Conservation (phyloP, 1,140 invertebrate species). For the Bombus terrestris region DNA sequence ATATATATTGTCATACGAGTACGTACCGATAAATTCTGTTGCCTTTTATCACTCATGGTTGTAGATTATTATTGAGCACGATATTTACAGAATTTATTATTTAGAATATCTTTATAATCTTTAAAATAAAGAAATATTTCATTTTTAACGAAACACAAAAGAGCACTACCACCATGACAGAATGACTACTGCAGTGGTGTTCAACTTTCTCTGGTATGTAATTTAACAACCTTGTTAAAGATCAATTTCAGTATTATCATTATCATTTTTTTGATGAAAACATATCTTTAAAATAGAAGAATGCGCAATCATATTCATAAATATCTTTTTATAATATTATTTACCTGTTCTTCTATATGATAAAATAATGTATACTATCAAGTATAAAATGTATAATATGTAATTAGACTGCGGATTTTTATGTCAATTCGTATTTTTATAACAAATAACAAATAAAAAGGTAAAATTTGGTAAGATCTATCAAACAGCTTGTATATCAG, state of each 20-base stretch:
- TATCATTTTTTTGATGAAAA: background rate
- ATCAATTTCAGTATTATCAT: background rate
- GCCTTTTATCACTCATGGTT: slow-evolving; percentile 62
- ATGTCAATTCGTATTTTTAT: no score
- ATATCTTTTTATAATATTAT: background rate
- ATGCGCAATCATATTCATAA: background rate
- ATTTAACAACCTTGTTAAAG: background rate
- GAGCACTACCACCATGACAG: background rate
- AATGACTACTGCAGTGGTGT: background rate
- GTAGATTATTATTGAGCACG: background rate
- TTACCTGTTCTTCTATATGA: background rate
- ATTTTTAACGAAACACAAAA: background rate
- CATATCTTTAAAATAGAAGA: background rate
- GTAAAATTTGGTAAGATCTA: no score
- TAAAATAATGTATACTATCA: background rate
- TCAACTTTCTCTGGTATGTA: background rate
- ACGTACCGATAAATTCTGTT: slow-evolving; percentile 60
- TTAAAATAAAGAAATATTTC: background rate
- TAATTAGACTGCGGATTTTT: no score
- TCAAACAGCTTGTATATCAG: no score
- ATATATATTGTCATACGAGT: background rate
- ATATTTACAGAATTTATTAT: background rate
- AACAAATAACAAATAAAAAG: background rate
- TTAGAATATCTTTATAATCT: background rate
- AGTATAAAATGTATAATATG: background rate